These are phyloP conservation scores for Semnornis frantzii DNA, from an alignment of 2,113 vertebrate genomes.

Conservation along the genomic window DNA sequence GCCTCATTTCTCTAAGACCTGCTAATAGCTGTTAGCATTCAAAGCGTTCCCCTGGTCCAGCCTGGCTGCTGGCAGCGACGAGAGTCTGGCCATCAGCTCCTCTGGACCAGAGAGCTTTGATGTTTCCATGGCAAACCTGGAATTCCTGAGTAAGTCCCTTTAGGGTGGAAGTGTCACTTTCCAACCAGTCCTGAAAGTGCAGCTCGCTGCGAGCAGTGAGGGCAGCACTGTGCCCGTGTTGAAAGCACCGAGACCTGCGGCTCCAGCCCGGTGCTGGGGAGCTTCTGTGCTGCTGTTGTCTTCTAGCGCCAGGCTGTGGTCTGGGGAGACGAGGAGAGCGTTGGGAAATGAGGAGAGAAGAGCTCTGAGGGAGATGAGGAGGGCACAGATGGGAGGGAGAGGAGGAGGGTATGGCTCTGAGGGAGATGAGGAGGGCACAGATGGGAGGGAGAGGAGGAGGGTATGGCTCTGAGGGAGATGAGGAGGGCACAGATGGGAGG, in stretches of 20 bases:
- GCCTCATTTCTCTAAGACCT: not conserved
- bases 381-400: no score
- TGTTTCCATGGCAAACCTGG: not conserved
- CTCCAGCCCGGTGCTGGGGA: not conserved
- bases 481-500: no score
- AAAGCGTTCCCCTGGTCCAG: not conserved
- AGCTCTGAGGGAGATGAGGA: no score
- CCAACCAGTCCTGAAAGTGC: not conserved
- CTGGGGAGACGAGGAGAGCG: not conserved
- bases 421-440: no score
- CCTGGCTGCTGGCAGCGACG: not conserved
- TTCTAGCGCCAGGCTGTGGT: not conserved
- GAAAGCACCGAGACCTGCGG: not conserved
- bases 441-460: no score
- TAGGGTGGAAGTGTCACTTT: not conserved
- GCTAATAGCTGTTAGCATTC: not conserved
- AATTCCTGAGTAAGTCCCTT: not conserved
- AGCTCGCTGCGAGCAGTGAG: accelerated
- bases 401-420: no score
- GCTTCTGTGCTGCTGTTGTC: not conserved
- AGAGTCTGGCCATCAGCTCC: not conserved
- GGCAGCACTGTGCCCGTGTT: accelerated
- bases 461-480: no score
- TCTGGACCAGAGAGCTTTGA: not conserved
- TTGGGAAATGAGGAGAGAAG: not conserved